phyloP scores from a whole-genome alignment of 2,888 invertebrate genomes.

The Tipula lateralis region DNA sequence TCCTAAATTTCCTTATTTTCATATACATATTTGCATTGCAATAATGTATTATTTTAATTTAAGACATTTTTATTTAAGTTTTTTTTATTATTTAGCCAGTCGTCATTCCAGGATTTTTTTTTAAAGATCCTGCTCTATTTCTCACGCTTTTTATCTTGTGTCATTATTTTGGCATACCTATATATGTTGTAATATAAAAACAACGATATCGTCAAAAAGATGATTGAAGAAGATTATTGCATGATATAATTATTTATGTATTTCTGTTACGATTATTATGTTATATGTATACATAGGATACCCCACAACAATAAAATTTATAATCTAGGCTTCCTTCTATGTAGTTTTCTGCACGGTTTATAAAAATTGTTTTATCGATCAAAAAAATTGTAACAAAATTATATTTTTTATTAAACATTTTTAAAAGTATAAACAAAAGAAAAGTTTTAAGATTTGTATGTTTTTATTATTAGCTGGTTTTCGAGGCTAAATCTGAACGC shows the following conservation, averaged over 20 bases:
- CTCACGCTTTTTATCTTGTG: background rate
- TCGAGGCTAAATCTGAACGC: too few species aligned
- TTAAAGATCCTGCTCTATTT: background rate
- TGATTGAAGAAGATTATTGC: background rate
- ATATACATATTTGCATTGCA: background rate
- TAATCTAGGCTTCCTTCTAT: background rate
- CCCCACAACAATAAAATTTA: background rate
- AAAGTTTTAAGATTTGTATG: background rate
- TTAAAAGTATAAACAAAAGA: background rate
- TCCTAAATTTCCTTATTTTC: background rate
- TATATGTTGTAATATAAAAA: background rate
- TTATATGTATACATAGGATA: background rate
- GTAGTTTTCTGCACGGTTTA: background rate
- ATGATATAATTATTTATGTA: background rate
- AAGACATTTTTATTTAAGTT: background rate
- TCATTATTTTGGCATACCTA: background rate
- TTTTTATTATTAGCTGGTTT: background rate
- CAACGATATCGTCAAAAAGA: background rate
- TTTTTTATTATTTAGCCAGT: background rate
- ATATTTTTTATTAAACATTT: background rate
- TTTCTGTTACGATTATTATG: background rate
- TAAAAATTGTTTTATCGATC: background rate
- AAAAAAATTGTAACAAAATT: background rate
- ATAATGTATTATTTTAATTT: background rate
- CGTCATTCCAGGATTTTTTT: background rate